Conservation (phyloP, 2,888 invertebrate species). For the Emesis russula region DNA sequence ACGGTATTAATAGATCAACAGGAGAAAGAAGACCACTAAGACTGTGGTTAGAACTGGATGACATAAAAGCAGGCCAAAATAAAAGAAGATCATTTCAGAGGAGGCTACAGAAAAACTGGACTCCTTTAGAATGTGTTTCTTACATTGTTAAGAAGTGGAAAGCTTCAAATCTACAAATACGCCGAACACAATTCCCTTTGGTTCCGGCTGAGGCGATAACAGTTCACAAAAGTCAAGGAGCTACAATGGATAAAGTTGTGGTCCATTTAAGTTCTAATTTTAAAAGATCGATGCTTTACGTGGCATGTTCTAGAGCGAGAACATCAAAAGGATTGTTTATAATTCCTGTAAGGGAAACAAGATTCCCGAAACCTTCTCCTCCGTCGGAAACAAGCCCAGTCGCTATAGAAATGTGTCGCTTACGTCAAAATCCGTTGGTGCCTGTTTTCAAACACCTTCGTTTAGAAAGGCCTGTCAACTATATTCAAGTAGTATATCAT, state of each 20-base stretch:
- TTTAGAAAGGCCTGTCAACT: not conserved
- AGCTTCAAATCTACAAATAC: too few species aligned
- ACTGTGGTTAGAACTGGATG: too few species aligned
- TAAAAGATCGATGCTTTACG: constrained; percentile 35
- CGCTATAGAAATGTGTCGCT: constrained; percentile 23
- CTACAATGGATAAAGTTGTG: constrained; percentile 26
- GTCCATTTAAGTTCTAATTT: constrained; percentile 33
- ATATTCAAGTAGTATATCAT: constrained; percentile 31
- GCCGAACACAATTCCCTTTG: too few species aligned
- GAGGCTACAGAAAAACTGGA: too few species aligned
- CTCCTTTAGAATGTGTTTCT: too few species aligned
- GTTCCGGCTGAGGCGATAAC: too few species aligned
- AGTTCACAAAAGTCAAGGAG: too few species aligned
- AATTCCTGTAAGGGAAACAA: not conserved
- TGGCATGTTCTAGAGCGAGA: constrained; percentile 39
- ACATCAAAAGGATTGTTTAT: constrained; percentile 28
- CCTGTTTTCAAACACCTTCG: constrained; percentile 24
- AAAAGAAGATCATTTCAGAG: too few species aligned
- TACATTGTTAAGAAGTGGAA: too few species aligned
- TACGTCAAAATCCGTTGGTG: constrained; percentile 14
- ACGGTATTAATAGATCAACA: too few species aligned
- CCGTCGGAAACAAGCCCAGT: constrained; percentile 8
- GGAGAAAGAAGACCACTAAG: too few species aligned
- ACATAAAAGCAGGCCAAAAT: too few species aligned
- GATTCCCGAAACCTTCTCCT: not conserved